These are phyloP conservation scores for Blastobasis lacticolella DNA, from an alignment of 2,888 invertebrate species.

Conservation along the genomic window DNA sequence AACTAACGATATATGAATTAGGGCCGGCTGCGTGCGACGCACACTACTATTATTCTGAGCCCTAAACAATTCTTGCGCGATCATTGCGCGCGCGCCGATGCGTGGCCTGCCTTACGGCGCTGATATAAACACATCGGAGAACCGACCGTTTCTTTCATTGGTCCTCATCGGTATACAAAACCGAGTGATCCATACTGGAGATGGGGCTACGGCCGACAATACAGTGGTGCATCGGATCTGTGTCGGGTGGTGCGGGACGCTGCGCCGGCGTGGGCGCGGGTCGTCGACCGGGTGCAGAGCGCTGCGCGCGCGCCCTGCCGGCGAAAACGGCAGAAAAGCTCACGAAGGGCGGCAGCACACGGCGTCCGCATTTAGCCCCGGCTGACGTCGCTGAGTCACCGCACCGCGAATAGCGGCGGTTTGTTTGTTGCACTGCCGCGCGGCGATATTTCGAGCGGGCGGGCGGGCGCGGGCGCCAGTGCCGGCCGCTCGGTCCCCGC, in stretches of 20 bases:
- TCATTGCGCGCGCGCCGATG: conserved; percentile 18
- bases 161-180: too few species aligned
- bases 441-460: conserved; percentile 57
- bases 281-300: conserved; percentile 62
- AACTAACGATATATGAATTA: conserved; percentile 34
- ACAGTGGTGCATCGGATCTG: conserved; percentile 11
- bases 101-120: neutral
- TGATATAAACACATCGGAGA: too few species aligned
- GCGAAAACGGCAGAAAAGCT: conserved; percentile 66
- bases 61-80: conserved; percentile 33
- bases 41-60: conserved; percentile 27
- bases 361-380: conserved; percentile 71
- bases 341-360: conserved; percentile 70
- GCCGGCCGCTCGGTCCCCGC: conserved; percentile 55
- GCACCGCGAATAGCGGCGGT: conserved; percentile 66
- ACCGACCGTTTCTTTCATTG: too few species aligned
- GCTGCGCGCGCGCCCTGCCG: conserved; percentile 53
- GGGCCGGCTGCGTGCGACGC: conserved; percentile 37
- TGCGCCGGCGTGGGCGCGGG: conserved; percentile 61
- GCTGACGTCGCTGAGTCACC: conserved; percentile 68
- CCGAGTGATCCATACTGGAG: too few species aligned
- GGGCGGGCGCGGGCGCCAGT: conserved; percentile 48
- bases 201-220: conserved; percentile 1
- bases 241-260: conserved; percentile 46
- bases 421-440: conserved; percentile 71